Base-by-base conservation (phyloP, 2,888 invertebrate genomes). In the Myathropa florea region DNA sequence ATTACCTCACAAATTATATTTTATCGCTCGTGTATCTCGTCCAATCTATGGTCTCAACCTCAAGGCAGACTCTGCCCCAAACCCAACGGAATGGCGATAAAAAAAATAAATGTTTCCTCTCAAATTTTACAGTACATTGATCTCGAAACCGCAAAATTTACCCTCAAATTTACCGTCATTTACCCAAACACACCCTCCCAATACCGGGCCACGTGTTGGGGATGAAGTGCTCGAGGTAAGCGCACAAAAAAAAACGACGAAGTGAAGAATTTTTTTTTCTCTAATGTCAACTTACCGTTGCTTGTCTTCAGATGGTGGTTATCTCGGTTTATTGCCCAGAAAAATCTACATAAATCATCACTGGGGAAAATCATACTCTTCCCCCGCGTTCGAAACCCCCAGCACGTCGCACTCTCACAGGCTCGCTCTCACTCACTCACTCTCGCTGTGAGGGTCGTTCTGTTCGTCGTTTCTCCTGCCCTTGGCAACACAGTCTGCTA, bases 401-500 rank as follows among this genome's bases (percentile, higher is more conserved):
- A 6, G 33, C 33, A 33, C 33, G 7, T 7, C 18, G 18, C 46
- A 7, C 18, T 7, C 18, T 4, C 46, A 7, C 18, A n/a, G 46
- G 18, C 46, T 46, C 46, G 46, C 46, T 4, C 28, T 28, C 28
- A 39, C 39, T 39, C 39, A 39, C 39, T 39, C 39, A n/a, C 36
- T 39, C 36, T 10, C 39, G 18, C 18, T 46, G 46, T 7, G 46
- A 46, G 46, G 18, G 46, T 46, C 46, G 46, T 18, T n/a, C n/a
- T n/a, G n/a, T n/a, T n/a, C 46, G 46, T 46, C 46, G 46, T 39
- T 0, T 12, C 7, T 57, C 28, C 28, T 68, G 77, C 82, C 77
- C 78, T 83, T 86, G 86, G 86, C 78, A 83, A 86, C 83, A 79
- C 83, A 79, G 83, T 79, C 86, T 83, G 75, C 71, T 86, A 86